A percentile compares a stretch with the other conserved stretches of the same genome.
Evolutionary conservation across 2,797 vertebrate species (phyloP).

Genomic region (Mormyrops attenuatus): DNA sequence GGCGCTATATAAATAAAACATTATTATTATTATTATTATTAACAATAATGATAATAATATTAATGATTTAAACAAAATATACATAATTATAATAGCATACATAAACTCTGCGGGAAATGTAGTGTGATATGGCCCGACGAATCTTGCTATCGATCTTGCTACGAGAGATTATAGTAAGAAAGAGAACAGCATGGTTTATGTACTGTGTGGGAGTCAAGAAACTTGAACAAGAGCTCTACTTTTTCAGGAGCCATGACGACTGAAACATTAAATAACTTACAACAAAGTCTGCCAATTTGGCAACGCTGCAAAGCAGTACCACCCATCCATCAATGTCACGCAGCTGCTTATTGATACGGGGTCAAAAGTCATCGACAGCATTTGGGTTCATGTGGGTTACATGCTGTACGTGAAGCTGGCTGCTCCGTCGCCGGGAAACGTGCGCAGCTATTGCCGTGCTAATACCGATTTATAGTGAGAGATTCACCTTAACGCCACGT

Average conservation of each 20-base stretch:
- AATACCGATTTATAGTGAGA: neutral
- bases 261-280: neutral
- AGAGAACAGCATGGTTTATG: neutral
- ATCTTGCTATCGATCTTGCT: neutral
- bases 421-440: neutral
- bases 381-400: neutral
- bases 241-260: neutral
- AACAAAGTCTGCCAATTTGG: neutral
- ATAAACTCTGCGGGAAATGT: neutral
- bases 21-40: neutral
- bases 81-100: neutral
- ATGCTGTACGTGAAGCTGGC: neutral
- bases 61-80: neutral
- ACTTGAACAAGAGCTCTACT: neutral
- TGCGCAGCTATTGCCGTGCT: neutral
- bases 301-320: neutral
- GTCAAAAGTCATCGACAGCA: neutral
- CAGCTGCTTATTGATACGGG: neutral
- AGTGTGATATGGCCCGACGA: neutral
- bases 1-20: neutral
- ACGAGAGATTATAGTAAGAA: neutral
- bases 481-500: neutral
- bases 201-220: neutral
- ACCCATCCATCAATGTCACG: neutral
- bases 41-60: neutral